Base-by-base conservation (phyloP, 2,113 vertebrate genomes). In the Peucedramus taeniatus region DNA sequence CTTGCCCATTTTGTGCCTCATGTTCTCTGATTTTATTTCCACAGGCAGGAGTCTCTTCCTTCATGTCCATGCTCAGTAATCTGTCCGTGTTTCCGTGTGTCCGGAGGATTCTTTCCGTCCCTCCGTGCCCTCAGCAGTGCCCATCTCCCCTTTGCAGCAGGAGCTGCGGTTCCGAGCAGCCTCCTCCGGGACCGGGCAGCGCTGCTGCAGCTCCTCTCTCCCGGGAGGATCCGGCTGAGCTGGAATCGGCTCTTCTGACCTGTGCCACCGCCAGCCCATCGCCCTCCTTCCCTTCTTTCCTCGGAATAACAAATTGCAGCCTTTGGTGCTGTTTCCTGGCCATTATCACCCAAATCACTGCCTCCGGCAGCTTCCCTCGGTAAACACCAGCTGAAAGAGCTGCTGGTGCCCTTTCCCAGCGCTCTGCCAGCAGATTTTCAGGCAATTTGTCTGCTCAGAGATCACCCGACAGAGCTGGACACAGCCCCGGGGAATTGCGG, bases 101-200 rank as follows among this genome's bases (percentile, higher is more conserved):
- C 69, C 50, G 72, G 51, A 63, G 83, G 42, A 7, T 30, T 56
- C 42, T 10, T 21, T 66, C 16, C 37, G 2, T 8, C 21, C 11
- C 59, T 5, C 5, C 7, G 0, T 0, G 1, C 13, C 61, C 85
- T 9, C 1, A 1, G 91, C 76, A 79, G 13, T 1, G 35, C 53
- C 50, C 0, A 2, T 3, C 28, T 11, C 1, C 26, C 33, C 69
- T 13, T 0, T 27, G 66, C 71, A 50, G 6, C 42, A 11, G 45
- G 54, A 66, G 70, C 40, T 10, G 60, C 2, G 1, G 0, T 8
- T 4, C 2, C 4, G 10, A 72, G 70, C 89, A 16, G 64, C 74
- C 16, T 11, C 8, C 2, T 3, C 10, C 31, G 1, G 81, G 23
- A 22, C 3, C 42, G 6, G 69, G 50, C 45, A 1, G 49, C 2